Conservation (phyloP, 2,888 invertebrate genomes). For the Drosophila anomelani region DNA sequence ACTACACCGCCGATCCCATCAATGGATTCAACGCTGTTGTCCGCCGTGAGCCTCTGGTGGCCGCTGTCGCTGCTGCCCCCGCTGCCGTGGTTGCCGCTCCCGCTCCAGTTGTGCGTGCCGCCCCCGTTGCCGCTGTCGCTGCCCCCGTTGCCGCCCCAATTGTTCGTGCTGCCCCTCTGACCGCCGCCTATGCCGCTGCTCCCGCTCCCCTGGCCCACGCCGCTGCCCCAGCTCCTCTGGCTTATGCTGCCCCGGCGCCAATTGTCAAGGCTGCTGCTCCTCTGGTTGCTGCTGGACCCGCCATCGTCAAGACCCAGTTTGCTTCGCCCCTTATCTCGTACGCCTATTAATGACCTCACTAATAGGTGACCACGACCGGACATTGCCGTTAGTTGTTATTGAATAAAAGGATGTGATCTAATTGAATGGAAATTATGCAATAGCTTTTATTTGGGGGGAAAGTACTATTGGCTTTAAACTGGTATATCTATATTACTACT, state of each 20-base stretch:
- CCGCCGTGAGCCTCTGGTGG: conserved; percentile 82
- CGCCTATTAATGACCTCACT: conserved; percentile 69
- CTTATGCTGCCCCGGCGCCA: conserved; percentile 54
- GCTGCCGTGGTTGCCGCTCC: conserved; percentile 65
- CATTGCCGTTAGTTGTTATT: conserved; percentile 80
- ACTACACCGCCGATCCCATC: conserved; percentile 84
- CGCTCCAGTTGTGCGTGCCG: conserved; percentile 65
- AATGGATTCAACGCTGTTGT: conserved; percentile 85
- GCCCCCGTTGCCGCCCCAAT: conserved; percentile 61
- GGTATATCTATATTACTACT: not conserved
- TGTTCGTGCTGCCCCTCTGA: conserved; percentile 50
- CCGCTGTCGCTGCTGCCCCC: conserved; percentile 73
- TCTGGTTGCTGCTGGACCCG: conserved; percentile 73
- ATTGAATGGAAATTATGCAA: conserved; percentile 27
- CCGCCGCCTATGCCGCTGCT: conserved; percentile 52
- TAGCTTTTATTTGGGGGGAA: not conserved
- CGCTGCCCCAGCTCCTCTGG: conserved; percentile 22
- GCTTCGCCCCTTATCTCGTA: conserved; percentile 83
- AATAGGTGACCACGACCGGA: conserved; percentile 62
- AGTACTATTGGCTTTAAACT: not conserved
- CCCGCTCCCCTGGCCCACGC: conserved; percentile 52
- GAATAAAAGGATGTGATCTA: conserved; percentile 78
- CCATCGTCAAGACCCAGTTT: conserved; percentile 81
- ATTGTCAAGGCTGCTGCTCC: conserved; percentile 69
- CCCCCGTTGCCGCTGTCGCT: conserved; percentile 57